Evolutionary conservation across 2,888 invertebrate species (phyloP).

Genomic region (Catonia carolina): DNA sequence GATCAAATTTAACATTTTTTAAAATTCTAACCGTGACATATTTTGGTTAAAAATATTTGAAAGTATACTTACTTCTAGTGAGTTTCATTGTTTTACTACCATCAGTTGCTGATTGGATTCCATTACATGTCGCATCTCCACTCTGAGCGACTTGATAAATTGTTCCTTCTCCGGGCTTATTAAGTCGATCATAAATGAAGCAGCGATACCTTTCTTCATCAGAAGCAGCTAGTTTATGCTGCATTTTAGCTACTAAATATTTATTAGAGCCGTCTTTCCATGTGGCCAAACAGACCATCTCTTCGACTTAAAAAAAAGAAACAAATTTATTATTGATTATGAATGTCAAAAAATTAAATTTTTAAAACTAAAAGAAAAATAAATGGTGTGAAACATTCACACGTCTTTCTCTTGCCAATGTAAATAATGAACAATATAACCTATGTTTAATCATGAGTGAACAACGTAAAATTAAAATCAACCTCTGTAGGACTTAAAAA

Average conservation of each 20-base stretch:
- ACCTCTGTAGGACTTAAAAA: too few species aligned
- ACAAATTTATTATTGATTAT: background rate
- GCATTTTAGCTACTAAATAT: constrained; percentile 68
- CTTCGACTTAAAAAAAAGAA: constrained; percentile 55
- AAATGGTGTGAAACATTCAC: too few species aligned
- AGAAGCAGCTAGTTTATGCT: constrained; percentile 52
- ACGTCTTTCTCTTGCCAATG: too few species aligned
- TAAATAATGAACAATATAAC: too few species aligned
- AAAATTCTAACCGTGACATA: too few species aligned
- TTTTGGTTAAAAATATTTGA: too few species aligned
- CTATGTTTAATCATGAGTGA: too few species aligned
- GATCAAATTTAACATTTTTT: too few species aligned
- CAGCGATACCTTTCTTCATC: constrained; percentile 78
- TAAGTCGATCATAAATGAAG: constrained; percentile 61
- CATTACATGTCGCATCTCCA: constrained; percentile 74
- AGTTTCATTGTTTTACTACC: constrained; percentile 74
- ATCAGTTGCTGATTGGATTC: constrained; percentile 64
- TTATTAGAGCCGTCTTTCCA: constrained; percentile 79
- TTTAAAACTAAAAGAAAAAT: too few species aligned
- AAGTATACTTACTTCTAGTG: constrained; percentile 60
- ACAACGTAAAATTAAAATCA: too few species aligned
- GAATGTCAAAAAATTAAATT: background rate
- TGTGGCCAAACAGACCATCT: constrained; percentile 71
- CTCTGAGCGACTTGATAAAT: constrained; percentile 63
- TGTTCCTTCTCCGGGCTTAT: constrained; percentile 39